Evolutionary conservation across 2,113 vertebrate genomes (phyloP), one percentile per base, ranked within the genome.

Genomic region (Regulus satrapa): DNA sequence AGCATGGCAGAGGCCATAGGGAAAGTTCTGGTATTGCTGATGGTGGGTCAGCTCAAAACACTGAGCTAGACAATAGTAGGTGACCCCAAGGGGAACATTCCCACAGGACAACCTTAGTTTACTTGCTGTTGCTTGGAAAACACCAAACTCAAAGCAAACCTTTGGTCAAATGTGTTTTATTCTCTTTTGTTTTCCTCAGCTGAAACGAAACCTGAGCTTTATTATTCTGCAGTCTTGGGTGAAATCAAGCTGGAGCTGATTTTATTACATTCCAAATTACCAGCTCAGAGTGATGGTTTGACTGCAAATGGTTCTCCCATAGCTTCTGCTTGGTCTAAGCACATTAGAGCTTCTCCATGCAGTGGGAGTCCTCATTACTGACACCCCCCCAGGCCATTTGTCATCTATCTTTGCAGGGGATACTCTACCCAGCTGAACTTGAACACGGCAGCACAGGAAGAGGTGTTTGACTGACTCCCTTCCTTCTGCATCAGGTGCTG

Each of bases 1-100:
- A 45, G 36, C 2, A 1, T 32, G 54, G 51, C 46, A 76, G 61
- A 7, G 1, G 18, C 41, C 4, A 0, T 13, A 56, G 36, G 32
- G 43, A 76, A 71, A 88, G 12, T 31, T 88, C 66, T 75, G 26
- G 45, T 66, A 40, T 48, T 73, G 62, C 67, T 89, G 34, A 11
- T 0, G 4, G 24, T 32, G 7, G 3, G 15, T 48, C 63, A 71
- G 31, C 51, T 66, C 28, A 45, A 88, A 88, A 63, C 8, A 21
- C 26, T 82, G 83, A 79, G 56, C 20, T 48, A 24, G 21, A 7
- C 28, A 85, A 14, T 8, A 62, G 34, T 17, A 52, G 11, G 45
- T 79, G 58, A 40, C 6, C 34, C 58, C 59, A 46, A 40, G 9
- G 19, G 12, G 10, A 36, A n/a, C 18, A 45, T 19, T 88, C 21